Percentiles rank a stretch among this genome's conserved stretches.
These are phyloP conservation scores for Sebastiscus albofasciatus DNA, from an alignment of 2,797 vertebrate species.

Conservation along the genomic window DNA sequence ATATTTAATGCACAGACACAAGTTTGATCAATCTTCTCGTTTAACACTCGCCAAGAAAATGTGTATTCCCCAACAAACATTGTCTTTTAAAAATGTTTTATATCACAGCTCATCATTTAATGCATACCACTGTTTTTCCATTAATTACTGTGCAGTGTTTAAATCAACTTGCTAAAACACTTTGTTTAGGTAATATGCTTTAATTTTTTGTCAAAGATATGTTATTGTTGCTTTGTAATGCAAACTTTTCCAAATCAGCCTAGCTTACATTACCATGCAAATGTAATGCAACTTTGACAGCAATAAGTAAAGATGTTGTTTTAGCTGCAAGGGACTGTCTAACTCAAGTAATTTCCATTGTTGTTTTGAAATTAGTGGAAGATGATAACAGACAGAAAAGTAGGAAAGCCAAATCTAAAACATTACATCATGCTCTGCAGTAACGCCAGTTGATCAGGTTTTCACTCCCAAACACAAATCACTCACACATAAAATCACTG, in stretches of 20 bases:
- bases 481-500: background rate
- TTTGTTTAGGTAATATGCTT: background rate
- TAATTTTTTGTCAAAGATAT: background rate
- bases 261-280: background rate
- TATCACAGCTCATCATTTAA: background rate
- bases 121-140: background rate
- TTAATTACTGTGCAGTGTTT: background rate
- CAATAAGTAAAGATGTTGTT: background rate
- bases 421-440: background rate
- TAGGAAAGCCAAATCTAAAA: background rate
- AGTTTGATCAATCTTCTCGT: background rate
- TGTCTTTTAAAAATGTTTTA: background rate
- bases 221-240: background rate
- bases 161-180: background rate
- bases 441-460: background rate
- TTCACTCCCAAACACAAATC: slow-evolving; percentile 17
- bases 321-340: background rate
- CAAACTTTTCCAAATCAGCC: background rate
- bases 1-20: background rate
- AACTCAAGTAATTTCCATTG: background rate
- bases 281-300: background rate
- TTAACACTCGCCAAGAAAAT: background rate
- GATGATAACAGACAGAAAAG: background rate
- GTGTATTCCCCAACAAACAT: background rate
- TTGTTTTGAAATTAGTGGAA: background rate